Conservation (phyloP, 2,888 invertebrate genomes). For the Campopleginae sp. region DNA sequence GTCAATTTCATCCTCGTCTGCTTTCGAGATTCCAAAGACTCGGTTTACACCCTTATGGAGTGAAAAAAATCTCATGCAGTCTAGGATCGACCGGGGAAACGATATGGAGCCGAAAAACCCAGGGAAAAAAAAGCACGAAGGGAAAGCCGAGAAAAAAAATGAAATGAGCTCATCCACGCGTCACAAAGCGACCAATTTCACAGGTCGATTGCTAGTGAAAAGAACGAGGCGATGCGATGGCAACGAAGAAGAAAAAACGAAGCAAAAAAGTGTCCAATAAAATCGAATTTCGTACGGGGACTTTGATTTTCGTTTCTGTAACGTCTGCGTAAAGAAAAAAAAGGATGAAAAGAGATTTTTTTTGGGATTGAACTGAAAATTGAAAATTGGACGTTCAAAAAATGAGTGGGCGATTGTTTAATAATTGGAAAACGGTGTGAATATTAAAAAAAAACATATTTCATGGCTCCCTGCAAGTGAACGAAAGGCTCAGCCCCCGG, state of each 20-base stretch:
- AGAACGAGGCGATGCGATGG: constrained; percentile 4
- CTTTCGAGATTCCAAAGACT: not conserved
- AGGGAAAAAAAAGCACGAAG: constrained; percentile 1
- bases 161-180: constrained; percentile 59
- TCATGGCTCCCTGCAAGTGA: not conserved
- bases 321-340: constrained; percentile 24
- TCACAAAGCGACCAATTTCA: constrained; percentile 67
- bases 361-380: not conserved
- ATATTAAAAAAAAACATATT: not conserved
- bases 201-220: constrained; percentile 61
- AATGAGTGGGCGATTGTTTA: too few relatives aligned
- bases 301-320: constrained; percentile 50
- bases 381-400: not conserved
- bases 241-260: constrained; percentile 18
- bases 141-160: constrained; percentile 26
- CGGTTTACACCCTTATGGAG: not conserved
- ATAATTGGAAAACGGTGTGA: not conserved
- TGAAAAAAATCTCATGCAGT: not conserved
- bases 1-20: not conserved
- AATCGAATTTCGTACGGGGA: constrained; percentile 65
- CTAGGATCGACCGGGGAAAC: not conserved
- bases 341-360: not conserved
- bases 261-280: constrained; percentile 42
- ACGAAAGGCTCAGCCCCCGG: not conserved
- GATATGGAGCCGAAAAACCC: constrained; percentile 1